Evolutionary conservation across 2,113 vertebrate genomes (phyloP).

Genomic region (Galbula dea): DNA sequence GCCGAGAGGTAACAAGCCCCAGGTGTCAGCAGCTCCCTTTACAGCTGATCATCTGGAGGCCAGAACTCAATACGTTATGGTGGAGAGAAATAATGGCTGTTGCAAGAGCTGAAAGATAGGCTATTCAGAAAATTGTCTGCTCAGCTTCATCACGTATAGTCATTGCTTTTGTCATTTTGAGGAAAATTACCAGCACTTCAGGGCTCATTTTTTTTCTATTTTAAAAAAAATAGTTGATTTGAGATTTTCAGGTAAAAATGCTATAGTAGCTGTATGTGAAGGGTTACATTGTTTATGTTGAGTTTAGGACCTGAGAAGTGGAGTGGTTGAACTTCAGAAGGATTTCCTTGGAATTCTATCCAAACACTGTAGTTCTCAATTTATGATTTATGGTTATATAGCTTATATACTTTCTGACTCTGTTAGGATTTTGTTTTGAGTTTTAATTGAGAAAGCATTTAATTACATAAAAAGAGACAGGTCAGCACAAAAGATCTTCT

Average conservation of each 20-base stretch:
- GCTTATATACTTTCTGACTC: neutral
- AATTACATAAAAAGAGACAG: neutral
- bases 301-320: neutral
- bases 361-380: neutral
- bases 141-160: neutral
- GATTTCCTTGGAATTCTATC: constrained; percentile 3
- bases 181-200: neutral
- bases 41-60: neutral
- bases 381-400: neutral
- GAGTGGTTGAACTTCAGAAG: neutral
- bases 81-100: neutral
- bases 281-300: neutral
- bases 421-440: neutral
- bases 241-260: neutral
- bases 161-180: neutral
- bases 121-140: neutral
- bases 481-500: neutral
- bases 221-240: neutral
- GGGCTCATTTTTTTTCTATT: neutral
- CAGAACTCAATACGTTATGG: neutral
- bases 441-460: neutral
- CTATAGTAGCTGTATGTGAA: neutral
- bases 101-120: neutral
- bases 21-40: neutral
- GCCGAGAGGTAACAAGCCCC: neutral